Conservation (phyloP, 92 coral and sea anemone species). For the Porites cylindrica region DNA sequence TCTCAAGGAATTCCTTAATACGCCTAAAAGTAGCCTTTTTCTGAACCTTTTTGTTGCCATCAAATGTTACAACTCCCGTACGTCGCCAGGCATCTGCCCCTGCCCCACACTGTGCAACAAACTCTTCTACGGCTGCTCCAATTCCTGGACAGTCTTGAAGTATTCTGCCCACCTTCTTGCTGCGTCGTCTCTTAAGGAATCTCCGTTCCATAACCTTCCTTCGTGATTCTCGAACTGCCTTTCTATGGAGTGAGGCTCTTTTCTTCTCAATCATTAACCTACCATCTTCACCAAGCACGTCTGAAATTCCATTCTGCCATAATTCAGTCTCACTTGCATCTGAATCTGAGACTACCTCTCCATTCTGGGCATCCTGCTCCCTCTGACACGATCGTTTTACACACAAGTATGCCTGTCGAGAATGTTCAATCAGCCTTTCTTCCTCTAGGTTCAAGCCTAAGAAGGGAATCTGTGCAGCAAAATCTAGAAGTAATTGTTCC, state of each 20-base stretch:
- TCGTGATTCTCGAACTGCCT: slow-evolving; percentile 16
- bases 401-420: slow-evolving; percentile 20
- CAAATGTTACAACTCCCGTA: slow-evolving; percentile 71
- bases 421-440: slow-evolving; percentile 1
- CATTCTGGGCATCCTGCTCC: slow-evolving; percentile 15
- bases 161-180: slow-evolving; percentile 8
- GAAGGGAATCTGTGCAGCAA: slow-evolving; percentile 22
- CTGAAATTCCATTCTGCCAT: slow-evolving; percentile 4
- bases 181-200: background rate
- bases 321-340: slow-evolving; percentile 45
- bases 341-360: slow-evolving; percentile 53
- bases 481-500: slow-evolving; percentile 19
- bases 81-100: slow-evolving; percentile 80
- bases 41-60: slow-evolving; percentile 68
- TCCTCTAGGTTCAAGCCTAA: slow-evolving; percentile 27
- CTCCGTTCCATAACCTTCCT: slow-evolving; percentile 34
- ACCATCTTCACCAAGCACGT: slow-evolving; percentile 26
- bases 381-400: slow-evolving; percentile 10
- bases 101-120: slow-evolving; percentile 50
- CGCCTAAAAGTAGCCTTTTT: slow-evolving; percentile 67
- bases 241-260: slow-evolving; percentile 37
- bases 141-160: background rate
- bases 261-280: background rate
- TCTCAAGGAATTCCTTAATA: slow-evolving; percentile 57
- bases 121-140: slow-evolving; percentile 43